Evolutionary conservation across 2,113 vertebrate species (phyloP).

Genomic region (Dicaeum eximium): DNA sequence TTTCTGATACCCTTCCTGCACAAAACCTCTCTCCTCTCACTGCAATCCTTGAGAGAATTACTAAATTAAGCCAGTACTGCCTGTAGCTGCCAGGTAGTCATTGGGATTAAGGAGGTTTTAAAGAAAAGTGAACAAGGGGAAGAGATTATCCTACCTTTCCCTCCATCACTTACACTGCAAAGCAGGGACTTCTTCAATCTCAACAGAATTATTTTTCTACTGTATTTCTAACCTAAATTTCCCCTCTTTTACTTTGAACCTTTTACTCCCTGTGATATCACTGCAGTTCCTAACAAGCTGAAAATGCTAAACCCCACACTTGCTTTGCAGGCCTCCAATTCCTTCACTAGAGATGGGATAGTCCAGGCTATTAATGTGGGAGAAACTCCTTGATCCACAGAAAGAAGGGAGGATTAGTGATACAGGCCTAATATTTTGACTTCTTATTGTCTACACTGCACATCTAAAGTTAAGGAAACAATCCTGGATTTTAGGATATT

Average conservation of each 20-base stretch:
- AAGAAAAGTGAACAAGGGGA: not conserved
- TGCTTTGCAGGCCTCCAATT: not conserved
- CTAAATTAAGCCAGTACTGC: not conserved
- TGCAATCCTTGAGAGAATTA: not conserved
- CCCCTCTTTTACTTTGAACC: not conserved
- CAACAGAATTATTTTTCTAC: not conserved
- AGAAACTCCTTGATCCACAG: not conserved
- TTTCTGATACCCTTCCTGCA: not conserved
- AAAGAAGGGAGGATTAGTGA: not conserved
- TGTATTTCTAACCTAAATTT: not conserved
- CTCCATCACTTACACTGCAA: not conserved
- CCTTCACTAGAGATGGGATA: not conserved
- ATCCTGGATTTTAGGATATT: not conserved
- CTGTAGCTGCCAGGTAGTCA: not conserved
- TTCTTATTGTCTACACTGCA: not conserved
- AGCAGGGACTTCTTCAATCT: not conserved
- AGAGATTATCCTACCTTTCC: not conserved
- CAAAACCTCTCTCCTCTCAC: not conserved
- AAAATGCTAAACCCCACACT: not conserved
- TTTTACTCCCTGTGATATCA: not conserved
- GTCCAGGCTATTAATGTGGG: not conserved
- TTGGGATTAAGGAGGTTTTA: not conserved
- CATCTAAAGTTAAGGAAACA: not conserved
- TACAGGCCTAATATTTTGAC: not conserved
- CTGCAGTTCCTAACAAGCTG: not conserved